A percentile compares a stretch with the other conserved stretches of the same genome.
Evolutionary conservation across 2,888 invertebrate genomes (phyloP).

Genomic region (Caenorhabditis plicata): DNA sequence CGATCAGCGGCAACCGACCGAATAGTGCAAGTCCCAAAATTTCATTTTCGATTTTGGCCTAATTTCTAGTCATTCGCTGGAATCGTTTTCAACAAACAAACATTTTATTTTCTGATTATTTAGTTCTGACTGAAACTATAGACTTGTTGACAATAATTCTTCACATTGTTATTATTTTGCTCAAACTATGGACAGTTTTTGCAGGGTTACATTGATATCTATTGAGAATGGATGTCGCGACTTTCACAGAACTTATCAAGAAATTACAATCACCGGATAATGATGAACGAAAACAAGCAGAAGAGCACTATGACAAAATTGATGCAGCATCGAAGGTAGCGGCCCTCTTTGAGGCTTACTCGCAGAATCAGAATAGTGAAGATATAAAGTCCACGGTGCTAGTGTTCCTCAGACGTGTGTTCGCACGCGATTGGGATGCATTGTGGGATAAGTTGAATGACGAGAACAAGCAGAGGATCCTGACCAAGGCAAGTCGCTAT

Average conservation of each 20-base stretch:
- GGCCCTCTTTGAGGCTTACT: conserved; percentile 50
- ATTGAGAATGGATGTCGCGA: conserved; percentile 30
- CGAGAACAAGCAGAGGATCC: conserved; percentile 73
- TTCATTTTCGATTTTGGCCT: conserved; percentile 12
- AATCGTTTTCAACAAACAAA: background rate
- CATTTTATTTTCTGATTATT: background rate
- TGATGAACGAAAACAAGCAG: conserved; percentile 26
- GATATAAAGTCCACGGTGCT: conserved; percentile 85
- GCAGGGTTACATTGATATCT: conserved; percentile 16
- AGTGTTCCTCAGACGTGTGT: conserved; percentile 83
- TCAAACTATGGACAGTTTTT: background rate
- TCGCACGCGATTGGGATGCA: conserved; percentile 85
- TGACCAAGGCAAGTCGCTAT: conserved; percentile 4
- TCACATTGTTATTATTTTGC: background rate
- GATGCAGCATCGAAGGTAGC: conserved; percentile 26
- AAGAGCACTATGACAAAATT: conserved; percentile 32
- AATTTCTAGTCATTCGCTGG: too few relatives aligned
- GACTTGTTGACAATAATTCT: background rate
- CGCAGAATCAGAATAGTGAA: conserved; percentile 23
- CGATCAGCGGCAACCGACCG: background rate
- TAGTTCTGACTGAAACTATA: background rate
- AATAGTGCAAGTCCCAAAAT: conserved; percentile 25
- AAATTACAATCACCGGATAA: conserved; percentile 31
- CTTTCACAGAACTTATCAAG: conserved; percentile 28
- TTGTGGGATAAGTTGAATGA: conserved; percentile 78